A percentile compares a stretch with the other conserved stretches of the same genome.
Evolutionary conservation across 2,113 vertebrate species (phyloP).

Genomic region (Machaerirhynchus nigripectus): DNA sequence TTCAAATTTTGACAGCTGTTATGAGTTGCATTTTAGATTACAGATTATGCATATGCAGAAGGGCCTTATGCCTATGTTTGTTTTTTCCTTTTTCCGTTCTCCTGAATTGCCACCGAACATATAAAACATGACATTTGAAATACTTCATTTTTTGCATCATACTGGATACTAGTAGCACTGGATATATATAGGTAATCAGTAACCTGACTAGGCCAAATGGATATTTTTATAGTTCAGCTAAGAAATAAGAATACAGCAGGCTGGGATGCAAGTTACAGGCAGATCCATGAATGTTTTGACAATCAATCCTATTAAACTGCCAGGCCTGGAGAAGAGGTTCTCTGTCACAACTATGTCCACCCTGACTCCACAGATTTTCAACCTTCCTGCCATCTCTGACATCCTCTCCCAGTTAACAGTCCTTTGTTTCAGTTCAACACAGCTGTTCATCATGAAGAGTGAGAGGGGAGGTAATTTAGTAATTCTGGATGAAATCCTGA

Average conservation of each 20-base stretch:
- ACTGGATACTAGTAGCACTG: not conserved
- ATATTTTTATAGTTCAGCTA: not conserved
- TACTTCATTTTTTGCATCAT: not conserved
- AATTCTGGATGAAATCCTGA: slow-evolving; percentile 56
- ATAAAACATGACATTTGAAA: not conserved
- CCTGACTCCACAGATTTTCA: not conserved
- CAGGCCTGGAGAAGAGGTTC: not conserved
- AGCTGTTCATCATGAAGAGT: slow-evolving; percentile 47
- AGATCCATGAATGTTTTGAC: not conserved
- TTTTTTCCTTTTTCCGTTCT: not conserved
- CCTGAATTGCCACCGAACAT: not conserved
- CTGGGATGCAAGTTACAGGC: not conserved
- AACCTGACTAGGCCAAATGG: not conserved
- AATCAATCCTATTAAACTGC: not conserved
- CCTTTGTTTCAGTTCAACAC: slow-evolving; percentile 55
- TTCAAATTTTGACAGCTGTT: not conserved
- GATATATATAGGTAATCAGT: not conserved
- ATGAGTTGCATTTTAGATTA: not conserved
- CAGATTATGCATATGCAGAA: not conserved
- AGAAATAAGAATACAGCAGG: not conserved
- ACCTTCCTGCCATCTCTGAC: not conserved
- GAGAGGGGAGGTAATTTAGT: slow-evolving; percentile 59
- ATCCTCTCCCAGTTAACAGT: slow-evolving; percentile 21
- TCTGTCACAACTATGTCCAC: not conserved
- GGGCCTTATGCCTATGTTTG: not conserved